Evolutionary conservation across 1,140 invertebrate species (phyloP), one percentile per base, ranked within the genome.

Genomic region (Orius laevigatus): DNA sequence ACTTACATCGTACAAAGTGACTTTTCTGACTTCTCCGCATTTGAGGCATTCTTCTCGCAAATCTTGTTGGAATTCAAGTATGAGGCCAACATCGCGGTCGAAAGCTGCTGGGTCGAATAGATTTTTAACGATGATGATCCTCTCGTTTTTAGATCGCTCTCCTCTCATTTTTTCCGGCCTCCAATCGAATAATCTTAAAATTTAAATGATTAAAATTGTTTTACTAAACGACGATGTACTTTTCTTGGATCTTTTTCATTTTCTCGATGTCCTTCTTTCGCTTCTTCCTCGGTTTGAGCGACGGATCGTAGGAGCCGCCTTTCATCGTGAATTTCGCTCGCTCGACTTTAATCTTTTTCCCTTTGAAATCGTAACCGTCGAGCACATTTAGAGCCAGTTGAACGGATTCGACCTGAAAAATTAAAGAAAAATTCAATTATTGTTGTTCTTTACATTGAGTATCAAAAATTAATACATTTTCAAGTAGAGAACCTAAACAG

Each of bases 271-370:
- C 84, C 65, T 90, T 90, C 59, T 82, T 81, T 61, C 81, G 85
- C 60, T 84, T 92, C 61, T 84, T 85, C 62, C 88, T 92, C 2
- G 89, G 93, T 64, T 96, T 97, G 34, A 91, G 74, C 0, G 74
- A 75, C 8, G 95, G 92, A 72, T 99, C 87, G 65, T 89, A 99
- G 10, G 56, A 25, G 42, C 83, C 70, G 10, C 95, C 96, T 66
- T 97, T 97, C 70, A 94, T 69, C 62, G 93, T 76, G 62, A 99
- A 99, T 58, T 87, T 81, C 0, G 96, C 96, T 56, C 79, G 71
- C 67, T 98, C 89, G 1, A 98, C 93, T 52, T 76, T 76, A 10
- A 91, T 70, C 49, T 76, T 84, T 33, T 87, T 75, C 0, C 80
- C 87, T 58, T 83, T 75, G 16, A 81, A 62, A 54, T 84, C 73